Evolutionary conservation across 2,797 vertebrate genomes (phyloP).

Genomic region (Lepilemur septentrionalis): DNA sequence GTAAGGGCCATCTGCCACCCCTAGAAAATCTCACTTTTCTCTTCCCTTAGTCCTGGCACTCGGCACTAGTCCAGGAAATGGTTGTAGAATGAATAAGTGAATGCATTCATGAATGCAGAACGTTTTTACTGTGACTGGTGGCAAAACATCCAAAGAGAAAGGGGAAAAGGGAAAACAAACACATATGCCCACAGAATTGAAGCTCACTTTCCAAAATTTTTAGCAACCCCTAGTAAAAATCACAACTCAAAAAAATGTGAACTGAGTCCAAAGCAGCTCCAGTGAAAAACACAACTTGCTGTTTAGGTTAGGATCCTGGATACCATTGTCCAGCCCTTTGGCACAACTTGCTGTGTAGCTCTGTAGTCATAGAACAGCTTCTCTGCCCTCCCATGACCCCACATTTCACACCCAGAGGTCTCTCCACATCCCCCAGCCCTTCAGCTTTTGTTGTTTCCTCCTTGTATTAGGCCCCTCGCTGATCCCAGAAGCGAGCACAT

Average conservation of each 20-base stretch:
- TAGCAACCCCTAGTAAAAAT: not conserved
- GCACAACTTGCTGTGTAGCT: conserved; percentile 1
- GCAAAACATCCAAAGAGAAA: not conserved
- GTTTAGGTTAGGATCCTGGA: not conserved
- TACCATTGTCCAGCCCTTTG: conserved; percentile 11
- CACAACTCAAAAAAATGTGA: not conserved
- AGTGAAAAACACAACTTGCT: not conserved
- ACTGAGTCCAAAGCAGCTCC: not conserved
- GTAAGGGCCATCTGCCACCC: not conserved
- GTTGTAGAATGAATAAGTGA: not conserved
- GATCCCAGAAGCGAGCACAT: not conserved
- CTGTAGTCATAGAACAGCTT: not conserved
- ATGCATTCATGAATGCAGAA: not conserved
- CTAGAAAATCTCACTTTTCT: not conserved
- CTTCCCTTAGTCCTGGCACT: not conserved
- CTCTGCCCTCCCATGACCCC: not conserved
- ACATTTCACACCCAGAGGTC: not conserved
- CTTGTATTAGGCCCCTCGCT: not conserved
- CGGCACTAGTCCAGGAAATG: not conserved
- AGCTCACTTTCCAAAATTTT: not conserved
- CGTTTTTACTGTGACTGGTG: conserved; percentile 19
- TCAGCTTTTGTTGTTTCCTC: not conserved
- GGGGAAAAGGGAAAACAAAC: not conserved
- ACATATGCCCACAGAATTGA: not conserved
- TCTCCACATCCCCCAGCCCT: not conserved